phyloP scores from a whole-genome alignment of 2,113 vertebrate species.

The Myotis yumanensis region DNA sequence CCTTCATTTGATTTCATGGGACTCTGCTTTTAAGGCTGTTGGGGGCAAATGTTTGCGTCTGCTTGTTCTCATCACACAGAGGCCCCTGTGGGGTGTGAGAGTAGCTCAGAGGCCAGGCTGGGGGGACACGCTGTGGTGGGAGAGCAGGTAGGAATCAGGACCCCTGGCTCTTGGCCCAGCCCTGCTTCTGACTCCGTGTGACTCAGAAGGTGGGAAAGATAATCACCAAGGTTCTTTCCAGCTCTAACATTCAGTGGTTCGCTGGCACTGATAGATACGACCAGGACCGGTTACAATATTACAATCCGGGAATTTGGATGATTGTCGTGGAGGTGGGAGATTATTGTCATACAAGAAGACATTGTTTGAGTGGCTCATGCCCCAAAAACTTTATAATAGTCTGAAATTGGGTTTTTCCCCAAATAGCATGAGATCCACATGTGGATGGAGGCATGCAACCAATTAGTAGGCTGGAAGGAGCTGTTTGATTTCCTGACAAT shows the following conservation, averaged over 20 bases:
- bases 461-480: neutral
- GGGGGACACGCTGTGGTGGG: accelerated
- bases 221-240: neutral
- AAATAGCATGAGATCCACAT: neutral
- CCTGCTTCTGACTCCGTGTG: neutral
- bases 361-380: neutral
- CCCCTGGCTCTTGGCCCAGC: neutral
- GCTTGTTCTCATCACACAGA: neutral
- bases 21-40: neutral
- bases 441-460: neutral
- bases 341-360: neutral
- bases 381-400: neutral
- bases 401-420: conserved; percentile 6
- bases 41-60: neutral
- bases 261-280: neutral
- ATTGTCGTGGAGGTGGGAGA: neutral
- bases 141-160: neutral
- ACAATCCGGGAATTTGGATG: neutral
- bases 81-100: neutral
- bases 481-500: neutral
- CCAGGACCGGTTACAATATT: neutral
- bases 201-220: neutral
- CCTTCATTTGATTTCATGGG: neutral
- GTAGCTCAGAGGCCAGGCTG: neutral
- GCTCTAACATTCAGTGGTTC: neutral